Percentiles rank a stretch among this genome's conserved stretches.
phyloP scores from a whole-genome alignment of 1,140 invertebrate genomes.

The Drosophila arizonae region DNA sequence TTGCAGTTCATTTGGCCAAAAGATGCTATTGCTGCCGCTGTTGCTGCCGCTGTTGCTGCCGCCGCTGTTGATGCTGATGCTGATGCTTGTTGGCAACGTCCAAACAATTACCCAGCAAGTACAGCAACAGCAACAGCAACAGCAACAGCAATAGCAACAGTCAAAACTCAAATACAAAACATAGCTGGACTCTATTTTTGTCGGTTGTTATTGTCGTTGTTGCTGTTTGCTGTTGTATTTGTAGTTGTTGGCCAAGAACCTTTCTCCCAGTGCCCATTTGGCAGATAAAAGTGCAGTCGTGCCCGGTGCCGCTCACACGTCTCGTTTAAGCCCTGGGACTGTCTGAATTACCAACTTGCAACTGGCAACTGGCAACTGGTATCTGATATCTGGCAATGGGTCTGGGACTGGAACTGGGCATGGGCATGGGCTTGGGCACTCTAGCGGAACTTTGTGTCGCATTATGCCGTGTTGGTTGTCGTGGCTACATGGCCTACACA shows the following conservation, averaged over 20 bases:
- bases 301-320: constrained; percentile 52
- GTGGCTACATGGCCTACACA: constrained; percentile 76
- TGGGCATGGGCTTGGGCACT: constrained; percentile 67
- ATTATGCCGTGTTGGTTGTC: constrained; percentile 73
- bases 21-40: constrained; percentile 47
- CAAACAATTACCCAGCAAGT: constrained; percentile 63
- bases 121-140: constrained; percentile 53
- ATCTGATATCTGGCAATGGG: constrained; percentile 39
- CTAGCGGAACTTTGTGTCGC: constrained; percentile 77
- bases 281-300: constrained; percentile 45
- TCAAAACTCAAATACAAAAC: constrained; percentile 45
- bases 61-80: constrained; percentile 43
- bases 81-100: constrained; percentile 45
- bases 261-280: constrained; percentile 38
- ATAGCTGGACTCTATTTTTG: constrained; percentile 28
- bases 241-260: constrained; percentile 35
- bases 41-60: constrained; percentile 34
- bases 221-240: constrained; percentile 13
- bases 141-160: constrained; percentile 54
- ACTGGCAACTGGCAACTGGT: constrained; percentile 18
- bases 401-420: constrained; percentile 51
- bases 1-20: constrained; percentile 74
- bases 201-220: constrained; percentile 13
- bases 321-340: constrained; percentile 33
- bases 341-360: constrained; percentile 17